Percentiles rank a stretch among this genome's conserved stretches.
phyloP scores from a whole-genome alignment of 2,113 vertebrate genomes.

The Rousettus leschenaultii region DNA sequence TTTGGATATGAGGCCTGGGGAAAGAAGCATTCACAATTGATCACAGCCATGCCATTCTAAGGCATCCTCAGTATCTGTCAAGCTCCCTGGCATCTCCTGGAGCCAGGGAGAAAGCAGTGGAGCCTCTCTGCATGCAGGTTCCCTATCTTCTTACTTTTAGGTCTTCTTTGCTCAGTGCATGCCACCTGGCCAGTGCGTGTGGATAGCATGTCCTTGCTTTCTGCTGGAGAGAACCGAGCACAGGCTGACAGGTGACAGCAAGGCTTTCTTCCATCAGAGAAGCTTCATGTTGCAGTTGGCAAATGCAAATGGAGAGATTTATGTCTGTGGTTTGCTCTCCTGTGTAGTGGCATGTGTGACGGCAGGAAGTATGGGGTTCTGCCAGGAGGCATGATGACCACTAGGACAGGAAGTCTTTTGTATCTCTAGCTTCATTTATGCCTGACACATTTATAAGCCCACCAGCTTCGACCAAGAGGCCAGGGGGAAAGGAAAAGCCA shows the following conservation, averaged over 20 bases:
- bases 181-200: not conserved
- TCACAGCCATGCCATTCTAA: not conserved
- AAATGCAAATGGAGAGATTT: constrained; percentile 26
- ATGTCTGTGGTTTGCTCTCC: constrained; percentile 41
- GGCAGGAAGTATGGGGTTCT: constrained; percentile 26
- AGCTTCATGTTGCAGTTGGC: not conserved
- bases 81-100: not conserved
- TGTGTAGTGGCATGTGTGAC: not conserved
- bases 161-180: not conserved
- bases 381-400: constrained; percentile 15
- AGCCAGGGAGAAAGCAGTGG: not conserved
- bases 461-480: not conserved
- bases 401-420: constrained; percentile 38
- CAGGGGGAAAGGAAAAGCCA: not conserved
- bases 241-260: not conserved
- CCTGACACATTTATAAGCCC: not conserved
- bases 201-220: not conserved
- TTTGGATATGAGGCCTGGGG: not conserved
- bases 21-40: not conserved
- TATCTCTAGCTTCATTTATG: not conserved
- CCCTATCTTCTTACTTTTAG: not conserved
- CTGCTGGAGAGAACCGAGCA: not conserved
- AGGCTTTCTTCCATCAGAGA: not conserved
- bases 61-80: not conserved
- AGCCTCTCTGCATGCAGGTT: not conserved